These are phyloP conservation scores for Ophioderma brevispina DNA, from an alignment of 35 echinoderm and acorn worm genomes.

Conservation along the genomic window DNA sequence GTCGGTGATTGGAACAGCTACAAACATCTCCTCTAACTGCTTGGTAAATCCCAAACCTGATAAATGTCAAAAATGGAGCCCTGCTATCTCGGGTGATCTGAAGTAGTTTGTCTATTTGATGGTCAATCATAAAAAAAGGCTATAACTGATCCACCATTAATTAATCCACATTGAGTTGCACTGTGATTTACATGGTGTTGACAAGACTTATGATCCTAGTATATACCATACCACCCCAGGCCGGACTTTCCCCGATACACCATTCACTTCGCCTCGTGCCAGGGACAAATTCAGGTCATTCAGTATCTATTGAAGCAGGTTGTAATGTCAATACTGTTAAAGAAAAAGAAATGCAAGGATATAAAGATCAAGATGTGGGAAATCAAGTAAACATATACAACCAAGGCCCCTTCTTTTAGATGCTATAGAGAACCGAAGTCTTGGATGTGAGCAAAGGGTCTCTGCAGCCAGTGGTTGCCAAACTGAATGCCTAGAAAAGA, in stretches of 20 bases:
- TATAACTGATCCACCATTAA: no score
- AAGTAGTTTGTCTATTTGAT: no score
- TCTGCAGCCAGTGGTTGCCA: not conserved
- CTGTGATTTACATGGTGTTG: no score
- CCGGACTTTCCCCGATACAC: slow-evolving; percentile 16
- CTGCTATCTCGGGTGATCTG: no score
- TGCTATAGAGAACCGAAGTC: not conserved
- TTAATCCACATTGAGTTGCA: no score
- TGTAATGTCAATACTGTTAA: slow-evolving; percentile 49
- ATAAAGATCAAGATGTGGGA: not conserved
- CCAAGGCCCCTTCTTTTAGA: slow-evolving; percentile 16
- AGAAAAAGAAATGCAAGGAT: no score
- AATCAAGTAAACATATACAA: not conserved
- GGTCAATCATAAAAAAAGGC: no score
- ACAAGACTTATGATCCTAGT: no score
- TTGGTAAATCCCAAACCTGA: no score
- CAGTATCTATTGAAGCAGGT: slow-evolving; percentile 39
- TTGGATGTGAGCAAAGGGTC: not conserved
- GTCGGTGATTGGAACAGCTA: no score
- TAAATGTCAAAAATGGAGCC: no score
- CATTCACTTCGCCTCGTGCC: slow-evolving; percentile 35
- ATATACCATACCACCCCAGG: not conserved
- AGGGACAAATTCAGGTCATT: slow-evolving; percentile 29
- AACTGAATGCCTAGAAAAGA: not conserved
- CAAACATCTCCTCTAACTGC: no score